These are phyloP conservation scores for Dynastes tityus DNA, from an alignment of 2,888 invertebrate genomes.

Conservation along the genomic window DNA sequence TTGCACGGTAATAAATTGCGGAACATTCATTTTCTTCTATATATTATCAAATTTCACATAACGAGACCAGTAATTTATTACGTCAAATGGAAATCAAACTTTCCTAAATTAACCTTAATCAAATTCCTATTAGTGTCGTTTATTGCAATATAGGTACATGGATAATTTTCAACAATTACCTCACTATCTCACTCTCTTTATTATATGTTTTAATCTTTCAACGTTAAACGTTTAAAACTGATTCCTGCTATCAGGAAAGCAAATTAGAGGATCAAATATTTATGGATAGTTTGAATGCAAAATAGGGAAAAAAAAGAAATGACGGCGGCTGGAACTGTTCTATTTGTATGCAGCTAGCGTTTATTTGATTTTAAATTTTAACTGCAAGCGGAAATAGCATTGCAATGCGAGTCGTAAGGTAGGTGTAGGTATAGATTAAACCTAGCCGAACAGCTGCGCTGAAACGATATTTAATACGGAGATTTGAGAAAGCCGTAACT, in stretches of 20 bases:
- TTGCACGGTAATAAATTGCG: background rate
- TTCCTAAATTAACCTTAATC: slow-evolving; percentile 6
- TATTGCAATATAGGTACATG: background rate
- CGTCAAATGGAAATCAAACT: background rate
- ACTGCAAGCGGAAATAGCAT: slow-evolving; percentile 14
- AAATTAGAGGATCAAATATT: slow-evolving; percentile 11
- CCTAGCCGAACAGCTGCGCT: background rate
- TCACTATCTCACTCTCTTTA: too few species aligned
- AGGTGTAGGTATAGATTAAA: background rate
- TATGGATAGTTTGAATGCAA: slow-evolving; percentile 14
- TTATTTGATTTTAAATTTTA: slow-evolving; percentile 29
- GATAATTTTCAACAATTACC: background rate
- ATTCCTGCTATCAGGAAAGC: background rate
- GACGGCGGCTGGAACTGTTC: background rate
- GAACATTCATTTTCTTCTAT: slow-evolving; percentile 1
- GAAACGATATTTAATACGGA: slow-evolving; percentile 11
- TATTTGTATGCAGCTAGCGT: background rate
- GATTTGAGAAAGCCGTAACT: slow-evolving; percentile 2
- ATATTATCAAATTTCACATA: background rate
- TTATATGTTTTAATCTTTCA: too few species aligned
- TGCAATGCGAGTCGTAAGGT: background rate
- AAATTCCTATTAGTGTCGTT: background rate
- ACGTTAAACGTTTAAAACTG: background rate
- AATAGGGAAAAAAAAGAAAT: background rate
- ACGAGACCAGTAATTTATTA: background rate